Percentiles rank a stretch among this genome's conserved stretches.
Evolutionary conservation across 2,113 vertebrate species (phyloP).

Genomic region (Lucifuga dentata): DNA sequence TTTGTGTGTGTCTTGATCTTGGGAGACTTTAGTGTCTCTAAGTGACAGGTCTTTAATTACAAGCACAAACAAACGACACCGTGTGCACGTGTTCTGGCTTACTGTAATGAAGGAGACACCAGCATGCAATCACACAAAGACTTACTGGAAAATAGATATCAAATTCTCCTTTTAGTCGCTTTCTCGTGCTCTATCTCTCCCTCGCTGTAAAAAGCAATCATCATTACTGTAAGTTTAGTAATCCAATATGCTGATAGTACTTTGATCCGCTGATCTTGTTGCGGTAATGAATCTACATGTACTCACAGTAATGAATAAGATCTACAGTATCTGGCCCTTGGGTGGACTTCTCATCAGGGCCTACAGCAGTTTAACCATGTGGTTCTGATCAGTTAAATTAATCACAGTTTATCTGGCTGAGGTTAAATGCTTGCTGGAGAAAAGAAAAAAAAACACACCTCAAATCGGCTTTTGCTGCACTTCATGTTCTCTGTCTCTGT

Average conservation of each 20-base stretch:
- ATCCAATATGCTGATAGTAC: constrained; percentile 59
- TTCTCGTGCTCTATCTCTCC: neutral
- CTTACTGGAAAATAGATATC: constrained; percentile 56
- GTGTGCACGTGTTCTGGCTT: constrained; percentile 70
- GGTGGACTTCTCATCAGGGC: constrained; percentile 55
- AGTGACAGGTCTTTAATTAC: constrained; percentile 75
- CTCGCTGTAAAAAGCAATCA: constrained; percentile 55
- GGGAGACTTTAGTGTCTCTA: constrained; percentile 44
- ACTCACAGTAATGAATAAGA: constrained; percentile 61
- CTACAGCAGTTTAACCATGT: constrained; percentile 59
- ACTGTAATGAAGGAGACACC: constrained; percentile 64
- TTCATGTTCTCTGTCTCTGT: constrained; percentile 44
- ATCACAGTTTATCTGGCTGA: constrained; percentile 65
- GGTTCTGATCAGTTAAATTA: constrained; percentile 72
- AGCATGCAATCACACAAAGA: constrained; percentile 52
- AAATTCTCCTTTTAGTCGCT: constrained; percentile 29
- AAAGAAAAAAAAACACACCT: constrained; percentile 32
- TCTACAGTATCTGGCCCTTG: constrained; percentile 44
- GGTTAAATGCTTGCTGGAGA: constrained; percentile 52
- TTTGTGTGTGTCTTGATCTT: constrained; percentile 59
- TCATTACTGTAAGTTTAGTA: constrained; percentile 63
- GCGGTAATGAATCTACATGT: constrained; percentile 50
- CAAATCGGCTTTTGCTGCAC: constrained; percentile 16
- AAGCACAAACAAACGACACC: constrained; percentile 67
- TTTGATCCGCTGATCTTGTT: constrained; percentile 58